A percentile compares a stretch with the other conserved stretches of the same genome.
These are phyloP conservation scores for Notodonta dromedarius DNA, from an alignment of 2,888 invertebrate species.

Conservation along the genomic window DNA sequence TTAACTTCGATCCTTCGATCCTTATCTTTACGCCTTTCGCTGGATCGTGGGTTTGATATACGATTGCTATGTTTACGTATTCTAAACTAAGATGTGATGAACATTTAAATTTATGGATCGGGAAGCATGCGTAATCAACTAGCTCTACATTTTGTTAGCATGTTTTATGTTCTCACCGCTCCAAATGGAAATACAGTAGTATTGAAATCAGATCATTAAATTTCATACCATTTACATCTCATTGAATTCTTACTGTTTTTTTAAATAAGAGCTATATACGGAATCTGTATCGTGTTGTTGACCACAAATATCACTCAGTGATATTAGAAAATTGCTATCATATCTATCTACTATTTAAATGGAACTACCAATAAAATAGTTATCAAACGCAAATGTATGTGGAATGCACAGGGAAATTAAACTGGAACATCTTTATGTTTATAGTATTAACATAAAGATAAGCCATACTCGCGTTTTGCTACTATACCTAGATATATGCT, in stretches of 20 bases:
- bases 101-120: slow-evolving; percentile 77
- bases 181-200: slow-evolving; percentile 23
- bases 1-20: slow-evolving; percentile 33
- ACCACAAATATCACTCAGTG: not conserved
- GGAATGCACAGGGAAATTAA: not conserved
- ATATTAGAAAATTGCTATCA: not conserved
- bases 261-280: slow-evolving; percentile 14
- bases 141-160: slow-evolving; percentile 67
- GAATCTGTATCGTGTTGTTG: slow-evolving; percentile 8
- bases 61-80: slow-evolving; percentile 29
- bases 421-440: not conserved
- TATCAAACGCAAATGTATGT: not conserved
- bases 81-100: slow-evolving; percentile 51
- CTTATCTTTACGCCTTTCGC: slow-evolving; percentile 63
- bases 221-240: slow-evolving; percentile 38
- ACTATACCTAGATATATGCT: too few species aligned
- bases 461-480: too few species aligned
- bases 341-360: not conserved
- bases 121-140: slow-evolving; percentile 77
- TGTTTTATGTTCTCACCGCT: slow-evolving; percentile 58
- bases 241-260: slow-evolving; percentile 38
- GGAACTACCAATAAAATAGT: slow-evolving; percentile 1
- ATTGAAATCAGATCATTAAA: slow-evolving; percentile 46
- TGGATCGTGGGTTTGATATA: slow-evolving; percentile 48
- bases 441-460: not conserved